Evolutionary conservation across 2,797 vertebrate genomes (phyloP).

Genomic region (Ambastaia sidthimunki): DNA sequence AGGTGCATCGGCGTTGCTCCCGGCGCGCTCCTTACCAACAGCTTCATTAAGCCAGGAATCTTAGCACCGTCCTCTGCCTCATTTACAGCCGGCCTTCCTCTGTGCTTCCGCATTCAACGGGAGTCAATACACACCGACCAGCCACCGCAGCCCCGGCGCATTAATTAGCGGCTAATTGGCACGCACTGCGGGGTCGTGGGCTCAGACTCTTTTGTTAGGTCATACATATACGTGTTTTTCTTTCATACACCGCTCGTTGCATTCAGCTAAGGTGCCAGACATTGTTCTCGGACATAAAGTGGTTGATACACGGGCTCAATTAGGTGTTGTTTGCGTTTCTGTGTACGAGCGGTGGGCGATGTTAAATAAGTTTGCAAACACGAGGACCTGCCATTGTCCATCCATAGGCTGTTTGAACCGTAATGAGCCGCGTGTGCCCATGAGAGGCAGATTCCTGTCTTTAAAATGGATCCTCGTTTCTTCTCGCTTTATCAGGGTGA

Average conservation of each 20-base stretch:
- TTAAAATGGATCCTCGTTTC: constrained; percentile 55
- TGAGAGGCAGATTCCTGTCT: constrained; percentile 74
- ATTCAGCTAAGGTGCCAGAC: constrained; percentile 77
- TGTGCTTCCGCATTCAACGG: constrained; percentile 76
- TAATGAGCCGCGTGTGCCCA: constrained; percentile 91
- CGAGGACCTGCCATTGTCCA: constrained; percentile 68
- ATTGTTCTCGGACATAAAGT: constrained; percentile 76
- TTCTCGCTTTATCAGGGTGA: constrained; percentile 61
- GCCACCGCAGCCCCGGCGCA: constrained; percentile 81
- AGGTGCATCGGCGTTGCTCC: constrained; percentile 62
- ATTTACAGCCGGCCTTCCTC: constrained; percentile 83
- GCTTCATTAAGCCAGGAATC: constrained; percentile 89
- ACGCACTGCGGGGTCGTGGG: constrained; percentile 67
- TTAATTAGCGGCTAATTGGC: constrained; percentile 93
- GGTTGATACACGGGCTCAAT: constrained; percentile 79
- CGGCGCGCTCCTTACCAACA: constrained; percentile 89
- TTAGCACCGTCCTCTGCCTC: constrained; percentile 72
- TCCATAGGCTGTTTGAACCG: constrained; percentile 66
- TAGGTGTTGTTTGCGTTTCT: constrained; percentile 66
- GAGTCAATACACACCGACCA: constrained; percentile 81
- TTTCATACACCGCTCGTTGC: constrained; percentile 50
- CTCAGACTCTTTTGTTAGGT: constrained; percentile 69
- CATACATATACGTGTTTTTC: constrained; percentile 65
- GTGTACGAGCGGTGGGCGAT: constrained; percentile 51
- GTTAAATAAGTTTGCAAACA: constrained; percentile 67